Evolutionary conservation across 1,140 invertebrate genomes (phyloP).

Genomic region (Bursaphelenchus mucronatus): DNA sequence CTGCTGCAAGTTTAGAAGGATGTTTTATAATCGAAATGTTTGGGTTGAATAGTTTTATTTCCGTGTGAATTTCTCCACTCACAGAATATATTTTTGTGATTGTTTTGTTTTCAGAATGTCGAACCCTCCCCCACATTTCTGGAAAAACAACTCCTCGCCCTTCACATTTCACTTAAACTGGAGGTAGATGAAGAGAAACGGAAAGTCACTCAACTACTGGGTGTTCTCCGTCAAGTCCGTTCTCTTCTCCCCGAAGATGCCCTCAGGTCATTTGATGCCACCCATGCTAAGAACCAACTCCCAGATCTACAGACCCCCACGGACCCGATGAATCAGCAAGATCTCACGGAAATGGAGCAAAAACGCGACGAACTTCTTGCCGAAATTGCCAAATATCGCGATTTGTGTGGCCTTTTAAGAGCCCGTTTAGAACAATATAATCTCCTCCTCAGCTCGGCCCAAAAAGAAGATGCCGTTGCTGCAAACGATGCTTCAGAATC

Average conservation of each 20-base stretch:
- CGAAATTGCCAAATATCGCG: conserved; percentile 29
- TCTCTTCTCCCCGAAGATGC: conserved; percentile 16
- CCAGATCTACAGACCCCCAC: background rate
- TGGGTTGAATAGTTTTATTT: background rate
- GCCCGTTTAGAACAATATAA: conserved; percentile 41
- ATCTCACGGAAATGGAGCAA: conserved; percentile 17
- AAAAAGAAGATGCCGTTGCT: background rate
- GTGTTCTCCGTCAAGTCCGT: conserved; percentile 26
- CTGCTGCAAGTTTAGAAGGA: background rate
- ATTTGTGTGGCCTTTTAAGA: conserved; percentile 28
- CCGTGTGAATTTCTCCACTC: background rate
- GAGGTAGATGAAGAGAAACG: conserved; percentile 45
- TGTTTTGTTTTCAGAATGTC: background rate
- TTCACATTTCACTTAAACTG: conserved; percentile 34
- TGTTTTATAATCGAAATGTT: background rate
- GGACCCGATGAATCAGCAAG: conserved; percentile 10
- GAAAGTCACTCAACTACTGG: conserved; percentile 33
- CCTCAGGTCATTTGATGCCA: background rate
- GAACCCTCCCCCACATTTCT: conserved; percentile 27
- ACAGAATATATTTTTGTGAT: background rate
- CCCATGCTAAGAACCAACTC: background rate
- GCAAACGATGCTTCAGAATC: conserved; percentile 6
- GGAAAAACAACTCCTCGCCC: conserved; percentile 44
- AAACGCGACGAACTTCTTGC: conserved; percentile 25
- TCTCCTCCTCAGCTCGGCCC: conserved; percentile 22